Conservation (phyloP, 2,888 invertebrate species). For the Cataglyphis albicans region DNA sequence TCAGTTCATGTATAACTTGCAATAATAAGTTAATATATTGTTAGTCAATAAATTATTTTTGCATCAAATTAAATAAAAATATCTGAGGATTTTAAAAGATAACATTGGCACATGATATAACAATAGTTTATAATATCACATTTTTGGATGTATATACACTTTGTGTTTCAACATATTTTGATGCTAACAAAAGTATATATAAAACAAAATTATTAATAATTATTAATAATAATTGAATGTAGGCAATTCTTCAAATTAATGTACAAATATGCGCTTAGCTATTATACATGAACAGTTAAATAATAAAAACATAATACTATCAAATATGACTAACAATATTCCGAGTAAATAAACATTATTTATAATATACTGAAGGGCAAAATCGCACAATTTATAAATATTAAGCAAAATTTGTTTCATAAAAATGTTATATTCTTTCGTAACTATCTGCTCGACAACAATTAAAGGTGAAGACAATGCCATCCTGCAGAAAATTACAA, state of each 20-base stretch:
- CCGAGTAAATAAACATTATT: background rate
- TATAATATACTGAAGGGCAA: conserved; percentile 22
- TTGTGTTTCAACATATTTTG: background rate
- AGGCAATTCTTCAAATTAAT: background rate
- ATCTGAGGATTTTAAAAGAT: conserved; percentile 9
- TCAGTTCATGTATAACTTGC: background rate
- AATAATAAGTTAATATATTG: background rate
- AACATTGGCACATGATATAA: conserved; percentile 22
- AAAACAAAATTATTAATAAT: background rate
- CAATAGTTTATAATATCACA: conserved; percentile 31
- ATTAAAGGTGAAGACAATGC: conserved; percentile 88
- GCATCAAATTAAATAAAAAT: conserved; percentile 26
- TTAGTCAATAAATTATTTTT: background rate
- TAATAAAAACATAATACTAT: background rate
- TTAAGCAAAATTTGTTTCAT: background rate
- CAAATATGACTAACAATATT: background rate
- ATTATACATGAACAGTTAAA: background rate
- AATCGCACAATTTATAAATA: conserved; percentile 7
- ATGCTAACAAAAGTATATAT: background rate
- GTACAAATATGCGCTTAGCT: background rate
- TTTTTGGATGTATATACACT: conserved; percentile 13
- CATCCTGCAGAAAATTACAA: conserved; percentile 88
- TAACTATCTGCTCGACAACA: conserved; percentile 88
- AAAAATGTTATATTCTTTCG: conserved; percentile 86
- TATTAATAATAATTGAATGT: background rate